Conservation (phyloP, 2,113 vertebrate species). For the Pogonocichla stellata region DNA sequence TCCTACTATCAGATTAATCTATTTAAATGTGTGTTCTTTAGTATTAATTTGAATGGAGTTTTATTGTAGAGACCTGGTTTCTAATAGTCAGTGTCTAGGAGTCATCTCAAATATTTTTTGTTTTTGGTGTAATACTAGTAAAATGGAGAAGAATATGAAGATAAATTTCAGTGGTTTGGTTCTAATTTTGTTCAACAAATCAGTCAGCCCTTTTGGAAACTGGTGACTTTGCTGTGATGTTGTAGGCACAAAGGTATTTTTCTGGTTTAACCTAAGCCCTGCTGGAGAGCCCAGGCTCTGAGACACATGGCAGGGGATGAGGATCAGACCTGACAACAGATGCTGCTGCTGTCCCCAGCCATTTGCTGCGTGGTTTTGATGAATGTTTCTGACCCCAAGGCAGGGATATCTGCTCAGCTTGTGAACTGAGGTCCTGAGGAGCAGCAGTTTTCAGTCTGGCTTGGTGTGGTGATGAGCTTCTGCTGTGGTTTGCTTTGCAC, state of each 20-base stretch:
- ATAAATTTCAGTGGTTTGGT: background rate
- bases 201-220: background rate
- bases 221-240: background rate
- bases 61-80: background rate
- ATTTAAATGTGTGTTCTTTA: background rate
- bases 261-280: background rate
- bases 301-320: background rate
- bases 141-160: background rate
- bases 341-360: background rate
- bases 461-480: background rate
- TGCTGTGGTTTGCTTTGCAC: background rate
- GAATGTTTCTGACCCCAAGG: background rate
- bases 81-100: background rate
- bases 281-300: background rate
- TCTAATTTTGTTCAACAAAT: background rate
- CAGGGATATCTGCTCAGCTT: background rate
- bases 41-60: background rate
- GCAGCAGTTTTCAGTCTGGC: background rate
- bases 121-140: background rate
- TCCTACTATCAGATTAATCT: background rate
- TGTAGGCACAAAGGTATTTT: background rate
- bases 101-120: background rate
- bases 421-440: background rate
- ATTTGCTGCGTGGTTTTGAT: background rate
- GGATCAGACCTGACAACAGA: background rate